These are phyloP conservation scores for Andrena camellia DNA, from an alignment of 2,888 invertebrate genomes.

Conservation along the genomic window DNA sequence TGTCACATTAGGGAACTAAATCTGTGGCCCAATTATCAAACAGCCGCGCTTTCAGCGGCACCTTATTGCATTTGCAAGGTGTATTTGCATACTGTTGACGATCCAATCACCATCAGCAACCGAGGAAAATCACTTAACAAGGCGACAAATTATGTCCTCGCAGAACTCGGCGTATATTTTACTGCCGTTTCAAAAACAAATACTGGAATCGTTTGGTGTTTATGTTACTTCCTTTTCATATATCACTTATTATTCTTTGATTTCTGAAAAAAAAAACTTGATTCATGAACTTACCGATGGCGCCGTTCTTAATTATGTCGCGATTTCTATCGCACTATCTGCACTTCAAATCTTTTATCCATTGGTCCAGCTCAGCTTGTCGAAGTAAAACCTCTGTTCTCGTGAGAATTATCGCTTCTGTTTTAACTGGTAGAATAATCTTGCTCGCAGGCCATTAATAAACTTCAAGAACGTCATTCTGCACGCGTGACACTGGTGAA, in stretches of 20 bases:
- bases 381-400: conserved; percentile 24
- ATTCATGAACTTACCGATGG: neutral
- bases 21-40: conserved; percentile 64
- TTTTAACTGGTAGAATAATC: conserved; percentile 48
- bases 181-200: neutral
- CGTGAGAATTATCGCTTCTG: conserved; percentile 53
- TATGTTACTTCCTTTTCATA: neutral
- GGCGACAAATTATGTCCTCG: conserved; percentile 42
- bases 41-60: conserved; percentile 10
- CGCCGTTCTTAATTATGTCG: neutral
- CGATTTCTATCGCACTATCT: neutral
- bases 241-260: neutral
- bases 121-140: conserved; percentile 35
- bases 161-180: neutral
- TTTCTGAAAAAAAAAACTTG: neutral
- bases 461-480: conserved; percentile 39
- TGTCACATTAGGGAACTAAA: conserved; percentile 66
- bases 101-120: conserved; percentile 17
- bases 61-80: conserved; percentile 34
- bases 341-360: neutral
- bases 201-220: neutral
- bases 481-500: neutral
- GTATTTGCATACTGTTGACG: conserved; percentile 25
- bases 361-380: neutral
- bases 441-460: conserved; percentile 52